phyloP scores from a whole-genome alignment of 37 sponge, comb jelly and placozoan genomes.

The Beroe ovata region DNA sequence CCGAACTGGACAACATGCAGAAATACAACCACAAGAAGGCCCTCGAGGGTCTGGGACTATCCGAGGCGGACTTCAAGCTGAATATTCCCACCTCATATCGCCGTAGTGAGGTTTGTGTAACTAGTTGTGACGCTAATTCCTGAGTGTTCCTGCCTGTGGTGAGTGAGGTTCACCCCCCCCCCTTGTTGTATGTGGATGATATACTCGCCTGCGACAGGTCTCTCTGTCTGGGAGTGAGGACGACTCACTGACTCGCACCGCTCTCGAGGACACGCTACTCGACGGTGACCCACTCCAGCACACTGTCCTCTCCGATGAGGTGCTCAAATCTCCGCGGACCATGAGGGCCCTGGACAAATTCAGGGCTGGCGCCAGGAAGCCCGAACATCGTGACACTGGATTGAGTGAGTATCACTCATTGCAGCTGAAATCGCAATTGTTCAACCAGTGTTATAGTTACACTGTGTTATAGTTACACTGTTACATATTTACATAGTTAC shows the following conservation, averaged over 20 bases:
- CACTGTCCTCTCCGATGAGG: slow-evolving; percentile 53
- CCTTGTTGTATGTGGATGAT: too few species aligned
- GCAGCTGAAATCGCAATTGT: too few species aligned
- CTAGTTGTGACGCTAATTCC: not conserved
- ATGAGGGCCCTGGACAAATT: slow-evolving; percentile 52
- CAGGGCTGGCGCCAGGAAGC: slow-evolving; percentile 30
- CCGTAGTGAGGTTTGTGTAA: slow-evolving; percentile 6
- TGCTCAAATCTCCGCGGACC: slow-evolving; percentile 43
- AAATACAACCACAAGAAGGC: slow-evolving; percentile 66
- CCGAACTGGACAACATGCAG: not conserved
- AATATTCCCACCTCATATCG: slow-evolving; percentile 21
- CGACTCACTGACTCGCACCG: slow-evolving; percentile 6
- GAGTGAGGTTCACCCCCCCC: not conserved
- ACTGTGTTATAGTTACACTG: too few species aligned
- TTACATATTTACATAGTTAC: too few species aligned
- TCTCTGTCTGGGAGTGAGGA: slow-evolving; percentile 32
- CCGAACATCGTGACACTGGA: too few species aligned
- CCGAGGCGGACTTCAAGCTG: slow-evolving; percentile 54
- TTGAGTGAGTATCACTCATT: too few species aligned
- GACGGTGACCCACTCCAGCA: slow-evolving; percentile 57
- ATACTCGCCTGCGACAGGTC: not conserved
- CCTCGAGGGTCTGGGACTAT: slow-evolving; percentile 54
- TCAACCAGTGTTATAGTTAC: too few species aligned
- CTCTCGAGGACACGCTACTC: slow-evolving; percentile 59
- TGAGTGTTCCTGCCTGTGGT: not conserved